Evolutionary conservation across 2,797 vertebrate genomes (phyloP), one percentile per base, ranked within the genome.

Genomic region (Holocentrus rufus): DNA sequence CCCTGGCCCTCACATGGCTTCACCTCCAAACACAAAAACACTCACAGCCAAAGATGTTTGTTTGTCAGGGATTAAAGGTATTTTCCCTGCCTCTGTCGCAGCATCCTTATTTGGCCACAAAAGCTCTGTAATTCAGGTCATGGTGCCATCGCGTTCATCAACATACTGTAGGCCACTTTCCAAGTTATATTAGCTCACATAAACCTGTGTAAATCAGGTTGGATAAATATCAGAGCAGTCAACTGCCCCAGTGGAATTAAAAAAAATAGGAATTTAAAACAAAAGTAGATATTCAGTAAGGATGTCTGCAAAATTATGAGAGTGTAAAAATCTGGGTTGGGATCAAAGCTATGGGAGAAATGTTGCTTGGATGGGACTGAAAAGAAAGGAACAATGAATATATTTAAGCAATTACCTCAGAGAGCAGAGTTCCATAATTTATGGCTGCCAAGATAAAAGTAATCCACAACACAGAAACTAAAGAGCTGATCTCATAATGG

Each of bases 401-500:
- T 85, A 90, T 93, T 93, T 87, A 91, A 87, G 89, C 92, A 92
- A 93, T 93, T 93, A 93, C 90, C 88, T 90, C 85, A 80, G 90
- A 92, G 90, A 89, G 87, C 87, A 85, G 85, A 92, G 87, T 88
- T 93, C 87, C 84, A 88, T 92, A 90, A 93, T 93, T 93, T 92
- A 91, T 89, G 90, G 89, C 90, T 88, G 87, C 87, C 76, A 73
- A 92, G 91, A 93, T 93, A 92, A 93, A 92, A 92, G 89, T 92
- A 93, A 93, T 93, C 89, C 90, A 93, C 88, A 93, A 92, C 90
- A 91, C 85, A 91, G 90, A 92, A 93, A 92, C 86, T 91, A 90
- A 93, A 93, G 91, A 91, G 89, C 85, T 86, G 91, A 93, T 94
- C 85, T 93, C 88, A 92, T 93, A 92, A 93, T 92, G 90, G 90